Conservation (phyloP, 2,113 vertebrate species). For the Pachyramphus minor region DNA sequence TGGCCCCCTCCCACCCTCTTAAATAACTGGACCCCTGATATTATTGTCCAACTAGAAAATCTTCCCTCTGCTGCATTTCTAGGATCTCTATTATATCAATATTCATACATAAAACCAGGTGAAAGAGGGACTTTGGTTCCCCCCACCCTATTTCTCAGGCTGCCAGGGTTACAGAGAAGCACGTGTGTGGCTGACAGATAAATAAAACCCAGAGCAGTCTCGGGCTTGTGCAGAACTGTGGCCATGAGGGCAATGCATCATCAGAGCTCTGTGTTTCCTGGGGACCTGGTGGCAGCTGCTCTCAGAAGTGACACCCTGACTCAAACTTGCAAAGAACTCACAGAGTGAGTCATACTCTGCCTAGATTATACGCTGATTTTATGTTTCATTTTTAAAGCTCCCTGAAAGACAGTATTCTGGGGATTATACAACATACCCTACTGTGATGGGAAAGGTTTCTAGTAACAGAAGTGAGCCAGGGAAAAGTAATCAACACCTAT, state of each 20-base stretch:
- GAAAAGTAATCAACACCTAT: neutral
- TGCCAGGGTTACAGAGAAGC: neutral
- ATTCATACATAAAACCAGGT: neutral
- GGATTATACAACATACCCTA: neutral
- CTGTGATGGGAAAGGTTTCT: neutral
- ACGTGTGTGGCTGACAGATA: neutral
- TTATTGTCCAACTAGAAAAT: neutral
- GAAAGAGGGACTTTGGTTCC: neutral
- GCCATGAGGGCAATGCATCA: neutral
- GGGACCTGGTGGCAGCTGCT: neutral
- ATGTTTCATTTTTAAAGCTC: conserved; percentile 3
- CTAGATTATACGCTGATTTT: neutral
- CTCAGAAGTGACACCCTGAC: neutral
- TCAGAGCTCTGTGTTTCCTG: neutral
- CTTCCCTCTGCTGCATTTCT: neutral
- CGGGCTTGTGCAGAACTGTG: neutral
- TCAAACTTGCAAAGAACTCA: neutral
- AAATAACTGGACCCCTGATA: neutral
- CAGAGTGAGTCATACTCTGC: neutral
- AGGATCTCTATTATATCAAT: neutral
- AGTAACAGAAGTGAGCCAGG: neutral
- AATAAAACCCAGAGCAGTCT: neutral
- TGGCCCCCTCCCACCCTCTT: neutral
- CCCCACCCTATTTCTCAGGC: neutral
- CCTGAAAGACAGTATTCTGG: neutral